A percentile compares a stretch with the other conserved stretches of the same genome.
These are phyloP conservation scores for Isurus oxyrinchus DNA, from an alignment of 2,113 vertebrate species.

Conservation along the genomic window DNA sequence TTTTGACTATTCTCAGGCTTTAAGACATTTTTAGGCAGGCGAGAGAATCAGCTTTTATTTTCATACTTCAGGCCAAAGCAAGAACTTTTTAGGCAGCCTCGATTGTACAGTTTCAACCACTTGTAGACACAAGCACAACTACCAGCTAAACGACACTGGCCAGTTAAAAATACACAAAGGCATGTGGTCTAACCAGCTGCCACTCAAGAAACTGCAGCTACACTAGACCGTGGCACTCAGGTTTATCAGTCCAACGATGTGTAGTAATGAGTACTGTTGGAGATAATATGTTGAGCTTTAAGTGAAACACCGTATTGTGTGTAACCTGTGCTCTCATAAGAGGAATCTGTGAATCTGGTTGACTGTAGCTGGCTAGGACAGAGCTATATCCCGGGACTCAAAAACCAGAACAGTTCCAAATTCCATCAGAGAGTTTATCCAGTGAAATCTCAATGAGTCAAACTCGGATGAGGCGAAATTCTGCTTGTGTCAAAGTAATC, in stretches of 20 bases:
- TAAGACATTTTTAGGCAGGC: neutral
- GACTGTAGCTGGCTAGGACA: neutral
- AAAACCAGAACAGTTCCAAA: neutral
- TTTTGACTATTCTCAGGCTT: neutral
- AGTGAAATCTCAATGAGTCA: too few relatives aligned
- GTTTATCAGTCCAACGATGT: neutral
- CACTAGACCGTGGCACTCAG: neutral
- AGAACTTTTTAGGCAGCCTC: neutral
- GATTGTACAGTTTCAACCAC: neutral
- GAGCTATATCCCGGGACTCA: neutral
- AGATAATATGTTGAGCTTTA: neutral
- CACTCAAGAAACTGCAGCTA: neutral
- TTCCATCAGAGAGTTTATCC: neutral
- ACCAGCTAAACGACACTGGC: neutral
- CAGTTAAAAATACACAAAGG: conserved; percentile 19
- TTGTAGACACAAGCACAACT: neutral
- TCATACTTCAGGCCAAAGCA: neutral
- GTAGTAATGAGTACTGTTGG: neutral
- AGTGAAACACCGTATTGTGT: neutral
- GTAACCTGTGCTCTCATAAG: neutral
- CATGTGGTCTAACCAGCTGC: conserved; percentile 12
- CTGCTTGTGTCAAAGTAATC: too few relatives aligned
- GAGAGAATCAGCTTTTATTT: neutral
- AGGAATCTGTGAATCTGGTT: neutral
- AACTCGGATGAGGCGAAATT: too few relatives aligned